Evolutionary conservation across 1,140 invertebrate genomes (phyloP), one percentile per base, ranked within the genome.

Genomic region (Drepana arcuata): DNA sequence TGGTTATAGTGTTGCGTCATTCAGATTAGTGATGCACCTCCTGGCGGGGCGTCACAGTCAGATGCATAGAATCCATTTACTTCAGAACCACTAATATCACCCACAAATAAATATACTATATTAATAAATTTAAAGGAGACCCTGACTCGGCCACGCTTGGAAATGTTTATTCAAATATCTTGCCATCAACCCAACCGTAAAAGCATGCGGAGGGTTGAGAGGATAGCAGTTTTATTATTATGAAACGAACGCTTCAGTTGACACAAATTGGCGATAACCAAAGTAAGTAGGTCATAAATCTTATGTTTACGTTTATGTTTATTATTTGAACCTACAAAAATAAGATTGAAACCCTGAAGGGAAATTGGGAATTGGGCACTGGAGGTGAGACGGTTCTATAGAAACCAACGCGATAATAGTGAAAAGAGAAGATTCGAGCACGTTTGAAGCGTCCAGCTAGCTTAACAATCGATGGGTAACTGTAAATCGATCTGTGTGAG

Each of bases 111-210:
- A 64, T 58, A 55, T 62, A 69, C 41, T 60, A 65, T 67, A 63
- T 58, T 71, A 71, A 71, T 64, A 49, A 71, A 68, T 65, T 66
- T 65, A 50, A 56, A 67, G 54, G 42, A 51, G 38, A 30, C 50
- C 41, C 39, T 41, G 52, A 34, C 43, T 55, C 47, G 53, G 46
- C 54, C 52, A 41, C 50, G 51, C 70, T 65, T 55, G 56, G 53
- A 78, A 70, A 77, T 81, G 78, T 78, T 77, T 78, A 81, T 78
- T 81, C 65, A 81, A 81, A 81, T 81, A 78, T 75, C 69, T 74
- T 64, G 62, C 70, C 68, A 73, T 74, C 64, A 72, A 78, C 45
- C 70, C 64, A 61, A 74, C 64, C 77, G 73, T 78, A 78, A 78
- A 77, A 69, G 62, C 52, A 64, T 59, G 65, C 54, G 28, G 49